Evolutionary conservation across 2,888 invertebrate species (phyloP).

Genomic region (Andrena hattorfiana): DNA sequence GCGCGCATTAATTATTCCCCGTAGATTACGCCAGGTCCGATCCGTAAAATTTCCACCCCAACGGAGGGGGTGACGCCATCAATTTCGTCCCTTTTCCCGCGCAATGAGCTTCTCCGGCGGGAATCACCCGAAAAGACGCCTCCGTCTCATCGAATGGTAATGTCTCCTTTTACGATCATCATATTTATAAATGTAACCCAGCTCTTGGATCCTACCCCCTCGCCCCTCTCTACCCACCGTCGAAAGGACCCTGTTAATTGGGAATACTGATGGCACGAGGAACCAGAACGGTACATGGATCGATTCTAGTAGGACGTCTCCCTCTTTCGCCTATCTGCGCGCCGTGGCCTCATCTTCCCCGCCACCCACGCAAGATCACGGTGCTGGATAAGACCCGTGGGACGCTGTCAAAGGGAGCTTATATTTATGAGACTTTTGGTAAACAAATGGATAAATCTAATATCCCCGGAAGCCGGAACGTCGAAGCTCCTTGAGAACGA

Average conservation of each 20-base stretch:
- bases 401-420: slow-evolving; percentile 83
- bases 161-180: slow-evolving; percentile 76
- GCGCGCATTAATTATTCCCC: slow-evolving; percentile 76
- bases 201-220: slow-evolving; percentile 39
- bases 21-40: slow-evolving; percentile 72
- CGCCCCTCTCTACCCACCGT: slow-evolving; percentile 56
- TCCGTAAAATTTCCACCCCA: slow-evolving; percentile 66
- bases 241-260: slow-evolving; percentile 83
- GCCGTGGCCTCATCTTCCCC: slow-evolving; percentile 62
- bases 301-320: slow-evolving; percentile 68
- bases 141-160: slow-evolving; percentile 68
- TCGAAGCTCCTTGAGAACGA: slow-evolving; percentile 67
- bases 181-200: slow-evolving; percentile 76
- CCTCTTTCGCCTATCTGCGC: slow-evolving; percentile 40
- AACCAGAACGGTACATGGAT: slow-evolving; percentile 74
- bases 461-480: slow-evolving; percentile 75
- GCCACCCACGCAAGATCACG: slow-evolving; percentile 74
- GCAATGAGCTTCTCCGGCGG: slow-evolving; percentile 53
- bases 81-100: slow-evolving; percentile 67
- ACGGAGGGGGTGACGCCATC: slow-evolving; percentile 63
- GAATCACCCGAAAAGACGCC: slow-evolving; percentile 62
- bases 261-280: slow-evolving; percentile 80
- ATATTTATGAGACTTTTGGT: slow-evolving; percentile 84
- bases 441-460: slow-evolving; percentile 85
- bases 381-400: slow-evolving; percentile 79